Base-by-base conservation (phyloP, 2,113 vertebrate genomes). In the Natator depressus region DNA sequence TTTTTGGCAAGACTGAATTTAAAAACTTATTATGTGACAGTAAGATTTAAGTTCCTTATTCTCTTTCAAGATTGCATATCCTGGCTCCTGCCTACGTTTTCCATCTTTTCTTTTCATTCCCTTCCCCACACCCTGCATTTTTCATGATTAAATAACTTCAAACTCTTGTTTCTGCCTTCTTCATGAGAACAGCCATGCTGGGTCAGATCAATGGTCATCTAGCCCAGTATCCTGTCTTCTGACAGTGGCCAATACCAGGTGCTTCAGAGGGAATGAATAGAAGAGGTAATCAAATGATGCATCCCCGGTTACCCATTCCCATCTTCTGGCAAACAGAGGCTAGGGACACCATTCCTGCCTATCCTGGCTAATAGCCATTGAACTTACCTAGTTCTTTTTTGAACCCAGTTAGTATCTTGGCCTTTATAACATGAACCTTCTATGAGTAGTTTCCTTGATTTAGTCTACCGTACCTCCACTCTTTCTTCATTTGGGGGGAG, bases 1-100 rank as follows among this genome's bases (percentile, higher is more conserved):
- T 46, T 94, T 96, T 84, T 91, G 78, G 84, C 72, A 91, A 49
- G 55, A 80, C 8, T 82, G 19, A 9, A 3, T 95, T 95, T 90
- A 80, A 94, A 94, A 88, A 89, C 89, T 93, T 5, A 7, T 84
- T 72, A 47, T n/a, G 3, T 82, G 84, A 78, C 46, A 4, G 65
- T 76, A 35, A 49, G 11, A 11, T 80, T 94, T 92, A 89, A 83
- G n/a, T 10, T 95, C 6, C 13, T 94, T 25, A 19, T 82, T 80
- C n/a, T 62, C 90, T 95, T 88, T 80, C 78, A 91, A 75, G 65
- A 31, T 38, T 88, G 55, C 46, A 19, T 78, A 22, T 89, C 47
- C 17, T 47, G 46, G 50, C n/a, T 93, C 87, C 91, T 92, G 84
- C 62, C 50, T 38, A 46, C 27, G 85, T 78, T 24, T 69, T 82